Conservation (phyloP, 2,888 invertebrate species). For the Sesia apiformis region DNA sequence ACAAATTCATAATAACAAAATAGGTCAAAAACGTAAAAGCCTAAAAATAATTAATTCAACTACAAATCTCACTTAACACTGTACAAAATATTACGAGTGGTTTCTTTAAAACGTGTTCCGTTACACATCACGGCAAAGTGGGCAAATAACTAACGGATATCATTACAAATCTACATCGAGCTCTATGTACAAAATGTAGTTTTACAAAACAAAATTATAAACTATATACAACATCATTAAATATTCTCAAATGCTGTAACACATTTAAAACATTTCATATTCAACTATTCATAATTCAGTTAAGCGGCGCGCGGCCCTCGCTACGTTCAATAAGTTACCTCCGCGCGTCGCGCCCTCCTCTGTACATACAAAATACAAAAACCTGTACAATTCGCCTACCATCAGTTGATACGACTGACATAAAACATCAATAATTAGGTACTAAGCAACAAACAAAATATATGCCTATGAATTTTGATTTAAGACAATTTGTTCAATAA, state of each 20-base stretch:
- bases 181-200: constrained; percentile 60
- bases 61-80: constrained; percentile 70
- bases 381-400: constrained; percentile 46
- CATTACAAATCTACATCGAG: constrained; percentile 31
- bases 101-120: constrained; percentile 64
- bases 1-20: constrained; percentile 80
- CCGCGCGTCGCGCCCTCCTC: constrained; percentile 13
- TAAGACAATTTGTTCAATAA: constrained; percentile 34
- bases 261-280: constrained; percentile 73
- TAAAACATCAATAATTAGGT: constrained; percentile 29
- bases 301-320: constrained; percentile 36
- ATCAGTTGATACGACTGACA: constrained; percentile 10
- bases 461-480: constrained; percentile 19
- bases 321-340: constrained; percentile 46
- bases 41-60: constrained; percentile 67
- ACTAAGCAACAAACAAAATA: constrained; percentile 52
- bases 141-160: constrained; percentile 52
- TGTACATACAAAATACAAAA: constrained; percentile 17
- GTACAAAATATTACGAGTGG: constrained; percentile 71
- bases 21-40: constrained; percentile 55
- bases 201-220: constrained; percentile 71
- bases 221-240: constrained; percentile 74
- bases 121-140: constrained; percentile 47
- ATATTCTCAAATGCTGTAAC: constrained; percentile 74
- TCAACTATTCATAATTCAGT: constrained; percentile 68